Conservation (phyloP, 2,888 invertebrate species). For the Calliopum simillimum region DNA sequence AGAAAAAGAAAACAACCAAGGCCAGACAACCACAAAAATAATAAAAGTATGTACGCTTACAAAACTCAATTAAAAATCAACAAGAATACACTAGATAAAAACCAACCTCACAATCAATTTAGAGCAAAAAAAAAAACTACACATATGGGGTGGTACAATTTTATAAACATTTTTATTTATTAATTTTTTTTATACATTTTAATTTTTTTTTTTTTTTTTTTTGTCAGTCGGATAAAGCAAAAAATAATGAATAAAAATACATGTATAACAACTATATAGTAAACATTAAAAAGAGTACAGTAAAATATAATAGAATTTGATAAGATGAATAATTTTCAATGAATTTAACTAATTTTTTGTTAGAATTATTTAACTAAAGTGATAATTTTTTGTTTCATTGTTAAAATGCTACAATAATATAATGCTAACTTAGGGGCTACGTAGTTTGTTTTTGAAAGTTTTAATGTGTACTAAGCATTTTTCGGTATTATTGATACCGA, state of each 20-base stretch:
- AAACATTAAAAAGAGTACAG: conserved; percentile 12
- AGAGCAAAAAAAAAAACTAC: conserved; percentile 14
- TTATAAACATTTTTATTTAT: conserved; percentile 25
- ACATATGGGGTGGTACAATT: not conserved
- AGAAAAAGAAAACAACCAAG: not conserved
- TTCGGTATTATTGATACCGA: too few relatives aligned
- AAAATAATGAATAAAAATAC: conserved; percentile 9
- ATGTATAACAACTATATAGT: conserved; percentile 18
- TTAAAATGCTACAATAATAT: conserved; percentile 1
- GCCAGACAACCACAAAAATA: conserved; percentile 6
- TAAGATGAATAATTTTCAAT: not conserved
- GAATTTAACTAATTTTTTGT: not conserved
- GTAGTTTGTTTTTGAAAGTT: too few relatives aligned
- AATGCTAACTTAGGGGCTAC: not conserved
- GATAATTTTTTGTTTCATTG: not conserved
- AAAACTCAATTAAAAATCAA: conserved; percentile 14
- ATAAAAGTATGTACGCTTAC: not conserved
- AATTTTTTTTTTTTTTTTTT: conserved; percentile 12
- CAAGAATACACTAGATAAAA: not conserved
- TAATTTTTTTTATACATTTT: conserved; percentile 20
- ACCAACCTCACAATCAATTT: not conserved
- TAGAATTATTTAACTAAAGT: not conserved
- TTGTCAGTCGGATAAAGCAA: conserved; percentile 30
- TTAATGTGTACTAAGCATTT: too few relatives aligned
- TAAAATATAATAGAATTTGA: conserved; percentile 10